Evolutionary conservation across 2,888 invertebrate genomes (phyloP).

Genomic region (Apamea sordens): DNA sequence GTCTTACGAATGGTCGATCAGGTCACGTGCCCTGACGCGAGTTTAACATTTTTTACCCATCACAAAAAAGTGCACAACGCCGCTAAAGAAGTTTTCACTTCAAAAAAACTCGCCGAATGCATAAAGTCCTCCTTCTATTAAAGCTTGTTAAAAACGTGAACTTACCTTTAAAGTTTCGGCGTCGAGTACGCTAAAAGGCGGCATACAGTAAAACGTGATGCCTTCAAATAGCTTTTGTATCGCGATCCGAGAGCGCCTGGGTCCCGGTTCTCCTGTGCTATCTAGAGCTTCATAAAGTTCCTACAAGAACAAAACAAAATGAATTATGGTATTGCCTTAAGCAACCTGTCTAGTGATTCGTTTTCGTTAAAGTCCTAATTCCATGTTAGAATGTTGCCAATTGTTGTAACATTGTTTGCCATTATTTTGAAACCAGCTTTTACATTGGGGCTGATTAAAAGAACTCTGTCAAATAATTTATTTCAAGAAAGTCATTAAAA

Average conservation of each 20-base stretch:
- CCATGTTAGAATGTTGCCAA: not conserved
- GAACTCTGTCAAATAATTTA: not conserved
- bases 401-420: not conserved
- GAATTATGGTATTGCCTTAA: not conserved
- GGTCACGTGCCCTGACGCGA: too few relatives aligned
- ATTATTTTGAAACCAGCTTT: not conserved
- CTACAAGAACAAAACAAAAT: conserved; percentile 69
- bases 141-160: not conserved
- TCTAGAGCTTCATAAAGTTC: conserved; percentile 89
- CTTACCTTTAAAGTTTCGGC: conserved; percentile 80
- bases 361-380: too few relatives aligned
- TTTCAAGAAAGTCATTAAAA: not conserved
- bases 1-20: too few relatives aligned
- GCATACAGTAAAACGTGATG: conserved; percentile 88
- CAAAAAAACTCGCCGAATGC: not conserved
- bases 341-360: too few relatives aligned
- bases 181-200: conserved; percentile 85
- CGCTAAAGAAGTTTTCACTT: too few relatives aligned
- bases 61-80: too few relatives aligned
- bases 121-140: not conserved
- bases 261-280: conserved; percentile 88
- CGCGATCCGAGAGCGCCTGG: conserved; percentile 84
- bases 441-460: not conserved
- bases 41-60: too few relatives aligned
- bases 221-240: conserved; percentile 84